A percentile compares a stretch with the other conserved stretches of the same genome.
Conservation (phyloP, 2,113 vertebrate species). For the Sclerurus mexicanus region DNA sequence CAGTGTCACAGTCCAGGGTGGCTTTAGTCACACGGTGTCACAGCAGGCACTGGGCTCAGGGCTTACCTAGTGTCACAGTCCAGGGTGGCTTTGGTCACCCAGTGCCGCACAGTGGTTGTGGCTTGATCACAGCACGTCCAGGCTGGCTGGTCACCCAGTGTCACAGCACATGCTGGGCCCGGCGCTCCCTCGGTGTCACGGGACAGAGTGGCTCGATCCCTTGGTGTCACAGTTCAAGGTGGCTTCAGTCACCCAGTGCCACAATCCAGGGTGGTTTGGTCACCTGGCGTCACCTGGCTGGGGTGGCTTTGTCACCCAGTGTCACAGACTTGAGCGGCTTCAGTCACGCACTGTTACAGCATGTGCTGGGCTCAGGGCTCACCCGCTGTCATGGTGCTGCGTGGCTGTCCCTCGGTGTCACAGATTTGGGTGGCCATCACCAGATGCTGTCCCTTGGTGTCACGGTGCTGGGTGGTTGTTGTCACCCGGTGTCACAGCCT, state of each 20-base stretch:
- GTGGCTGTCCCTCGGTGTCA: not conserved
- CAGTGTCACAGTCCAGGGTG: not conserved
- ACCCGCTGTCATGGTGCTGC: not conserved
- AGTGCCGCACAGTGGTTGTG: not conserved
- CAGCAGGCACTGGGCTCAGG: too few relatives aligned
- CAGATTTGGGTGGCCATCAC: not conserved
- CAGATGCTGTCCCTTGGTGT: not conserved
- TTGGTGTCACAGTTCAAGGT: not conserved
- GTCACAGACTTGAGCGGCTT: not conserved
- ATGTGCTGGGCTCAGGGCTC: not conserved
- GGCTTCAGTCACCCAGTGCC: not conserved
- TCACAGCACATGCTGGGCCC: not conserved
- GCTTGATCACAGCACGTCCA: not conserved
- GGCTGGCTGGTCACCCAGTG: fast-evolving
- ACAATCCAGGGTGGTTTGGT: not conserved
- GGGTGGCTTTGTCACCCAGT: not conserved
- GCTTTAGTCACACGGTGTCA: not conserved
- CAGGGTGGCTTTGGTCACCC: not conserved
- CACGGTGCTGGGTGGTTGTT: not conserved
- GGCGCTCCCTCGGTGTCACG: not conserved
- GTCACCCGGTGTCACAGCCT: not conserved
- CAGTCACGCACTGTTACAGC: not conserved
- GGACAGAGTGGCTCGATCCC: not conserved
- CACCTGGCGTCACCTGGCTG: not conserved
- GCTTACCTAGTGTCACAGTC: too few relatives aligned